Conservation (phyloP, 1,140 invertebrate species). For the Nasonia vitripennis region DNA sequence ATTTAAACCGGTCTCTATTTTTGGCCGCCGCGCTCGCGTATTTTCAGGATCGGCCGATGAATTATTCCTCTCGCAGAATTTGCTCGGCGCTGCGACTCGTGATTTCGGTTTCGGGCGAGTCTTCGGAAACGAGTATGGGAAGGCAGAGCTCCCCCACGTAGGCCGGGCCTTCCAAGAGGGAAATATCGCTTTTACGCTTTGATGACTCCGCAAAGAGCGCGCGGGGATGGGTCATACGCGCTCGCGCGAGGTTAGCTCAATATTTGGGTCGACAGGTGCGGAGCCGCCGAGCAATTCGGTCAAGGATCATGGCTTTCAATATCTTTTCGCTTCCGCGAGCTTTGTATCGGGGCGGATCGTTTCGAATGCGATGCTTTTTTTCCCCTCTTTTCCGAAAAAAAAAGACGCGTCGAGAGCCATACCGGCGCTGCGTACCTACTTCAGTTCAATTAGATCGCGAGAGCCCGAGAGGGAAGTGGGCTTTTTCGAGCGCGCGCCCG, state of each 20-base stretch:
- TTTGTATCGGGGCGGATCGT: background rate
- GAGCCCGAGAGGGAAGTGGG: too few species aligned
- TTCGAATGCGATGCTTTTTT: background rate
- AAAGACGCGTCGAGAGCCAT: too few species aligned
- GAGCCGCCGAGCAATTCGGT: slow-evolving; percentile 60
- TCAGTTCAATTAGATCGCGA: too few species aligned
- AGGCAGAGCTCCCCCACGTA: too few species aligned
- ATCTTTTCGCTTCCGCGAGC: slow-evolving; percentile 26
- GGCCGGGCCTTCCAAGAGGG: background rate
- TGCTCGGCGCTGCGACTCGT: background rate
- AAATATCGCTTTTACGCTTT: slow-evolving; percentile 54
- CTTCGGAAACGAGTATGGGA: too few species aligned
- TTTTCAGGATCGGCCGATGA: background rate
- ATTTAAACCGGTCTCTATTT: background rate
- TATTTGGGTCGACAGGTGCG: slow-evolving; percentile 59
- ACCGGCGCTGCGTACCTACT: too few species aligned
- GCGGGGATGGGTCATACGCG: slow-evolving; percentile 49
- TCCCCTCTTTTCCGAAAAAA: too few species aligned
- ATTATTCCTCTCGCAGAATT: background rate
- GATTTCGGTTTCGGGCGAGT: background rate
- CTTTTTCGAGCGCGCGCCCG: too few species aligned
- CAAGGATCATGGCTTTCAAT: slow-evolving; percentile 62
- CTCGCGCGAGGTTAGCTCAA: slow-evolving; percentile 61
- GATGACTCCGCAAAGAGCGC: slow-evolving; percentile 63
- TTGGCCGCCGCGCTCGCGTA: slow-evolving; percentile 7